A percentile compares a stretch with the other conserved stretches of the same genome.
Evolutionary conservation across 2,797 vertebrate genomes (phyloP).

Genomic region (Scyliorhinus canicula): DNA sequence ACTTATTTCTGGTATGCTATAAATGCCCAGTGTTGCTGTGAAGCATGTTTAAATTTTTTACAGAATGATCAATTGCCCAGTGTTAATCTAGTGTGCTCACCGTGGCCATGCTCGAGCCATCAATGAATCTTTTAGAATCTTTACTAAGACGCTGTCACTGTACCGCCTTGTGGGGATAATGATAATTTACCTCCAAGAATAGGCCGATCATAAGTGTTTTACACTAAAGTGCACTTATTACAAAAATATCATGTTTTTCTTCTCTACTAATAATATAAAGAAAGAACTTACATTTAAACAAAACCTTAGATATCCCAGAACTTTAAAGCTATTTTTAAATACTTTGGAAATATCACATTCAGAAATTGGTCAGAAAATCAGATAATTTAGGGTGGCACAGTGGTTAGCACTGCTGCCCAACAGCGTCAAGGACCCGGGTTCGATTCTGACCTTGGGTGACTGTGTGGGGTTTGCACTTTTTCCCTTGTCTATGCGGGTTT

Average conservation of each 20-base stretch:
- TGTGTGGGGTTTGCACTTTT: too few relatives aligned
- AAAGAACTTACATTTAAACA: neutral
- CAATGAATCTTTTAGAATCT: neutral
- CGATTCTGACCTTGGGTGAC: too few relatives aligned
- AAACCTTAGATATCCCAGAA: neutral
- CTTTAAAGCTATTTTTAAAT: neutral
- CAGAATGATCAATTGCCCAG: neutral
- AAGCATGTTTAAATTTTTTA: neutral
- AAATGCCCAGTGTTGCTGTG: neutral
- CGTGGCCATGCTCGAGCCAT: neutral
- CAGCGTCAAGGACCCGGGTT: too few relatives aligned
- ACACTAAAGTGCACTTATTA: neutral
- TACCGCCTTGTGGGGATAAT: neutral
- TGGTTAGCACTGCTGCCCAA: too few relatives aligned
- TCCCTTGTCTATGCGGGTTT: too few relatives aligned
- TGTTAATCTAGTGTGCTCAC: neutral
- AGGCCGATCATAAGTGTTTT: neutral
- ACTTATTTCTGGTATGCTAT: neutral
- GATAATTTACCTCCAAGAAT: neutral
- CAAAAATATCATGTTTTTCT: neutral
- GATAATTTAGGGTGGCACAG: too few relatives aligned
- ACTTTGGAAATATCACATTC: neutral
- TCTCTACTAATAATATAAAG: neutral
- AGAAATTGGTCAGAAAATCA: neutral
- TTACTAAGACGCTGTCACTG: neutral